These are phyloP conservation scores for Nephrotoma guestfalica DNA, from an alignment of 2,888 invertebrate genomes.

Conservation along the genomic window DNA sequence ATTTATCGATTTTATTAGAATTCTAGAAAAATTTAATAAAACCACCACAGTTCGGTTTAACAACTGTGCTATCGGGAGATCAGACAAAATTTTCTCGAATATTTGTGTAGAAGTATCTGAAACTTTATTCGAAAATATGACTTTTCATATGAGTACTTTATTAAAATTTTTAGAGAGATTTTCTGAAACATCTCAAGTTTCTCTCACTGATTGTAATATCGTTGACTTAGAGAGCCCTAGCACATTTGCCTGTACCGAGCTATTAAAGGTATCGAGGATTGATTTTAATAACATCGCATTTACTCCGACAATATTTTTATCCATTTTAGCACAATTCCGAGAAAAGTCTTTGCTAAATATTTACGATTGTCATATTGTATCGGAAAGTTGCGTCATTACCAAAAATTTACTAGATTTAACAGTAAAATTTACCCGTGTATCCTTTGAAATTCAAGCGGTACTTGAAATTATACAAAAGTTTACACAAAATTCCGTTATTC, in stretches of 20 bases:
- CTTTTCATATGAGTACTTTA: background rate
- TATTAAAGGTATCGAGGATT: background rate
- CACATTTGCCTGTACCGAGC: background rate
- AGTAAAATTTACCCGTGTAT: background rate
- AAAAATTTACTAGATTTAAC: background rate
- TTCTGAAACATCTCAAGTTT: background rate
- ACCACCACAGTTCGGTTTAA: background rate
- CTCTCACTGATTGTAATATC: background rate
- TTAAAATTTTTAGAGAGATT: background rate
- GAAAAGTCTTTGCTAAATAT: background rate
- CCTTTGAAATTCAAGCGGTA: background rate
- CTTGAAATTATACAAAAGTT: background rate
- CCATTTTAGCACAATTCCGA: background rate
- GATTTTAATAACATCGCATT: background rate
- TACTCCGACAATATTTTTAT: background rate
- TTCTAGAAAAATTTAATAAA: background rate
- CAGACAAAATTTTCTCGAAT: background rate
- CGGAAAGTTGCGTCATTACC: background rate
- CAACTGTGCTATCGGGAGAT: background rate
- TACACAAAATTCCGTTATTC: background rate
- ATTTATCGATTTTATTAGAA: background rate
- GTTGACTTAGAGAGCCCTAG: background rate
- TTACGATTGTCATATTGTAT: background rate
- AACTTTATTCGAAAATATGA: background rate
- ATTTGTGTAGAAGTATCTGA: background rate